A percentile compares a stretch with the other conserved stretches of the same genome.
phyloP scores from a whole-genome alignment of 2,888 invertebrate genomes.

The Luffia ferchaultella region DNA sequence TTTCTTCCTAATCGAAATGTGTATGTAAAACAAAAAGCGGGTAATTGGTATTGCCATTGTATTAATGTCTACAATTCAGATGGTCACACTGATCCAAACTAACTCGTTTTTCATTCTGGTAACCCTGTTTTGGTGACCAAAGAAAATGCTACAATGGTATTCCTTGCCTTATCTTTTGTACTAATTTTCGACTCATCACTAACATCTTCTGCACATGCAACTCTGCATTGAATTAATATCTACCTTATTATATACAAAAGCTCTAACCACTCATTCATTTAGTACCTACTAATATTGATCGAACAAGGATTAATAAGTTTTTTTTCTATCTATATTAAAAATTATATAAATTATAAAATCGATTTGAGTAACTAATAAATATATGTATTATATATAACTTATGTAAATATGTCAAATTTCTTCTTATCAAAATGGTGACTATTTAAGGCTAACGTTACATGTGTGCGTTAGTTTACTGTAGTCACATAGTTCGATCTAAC shows the following conservation, averaged over 20 bases:
- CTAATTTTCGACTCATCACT: conserved; percentile 65
- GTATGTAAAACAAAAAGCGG: conserved; percentile 10
- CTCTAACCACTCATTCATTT: conserved; percentile 16
- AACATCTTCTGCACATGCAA: conserved; percentile 40
- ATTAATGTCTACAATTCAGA: too few species aligned
- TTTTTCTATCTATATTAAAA: too few species aligned
- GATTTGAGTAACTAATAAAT: background rate
- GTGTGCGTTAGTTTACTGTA: background rate
- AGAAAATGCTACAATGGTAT: conserved; percentile 18
- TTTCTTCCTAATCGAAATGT: background rate
- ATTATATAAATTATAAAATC: background rate
- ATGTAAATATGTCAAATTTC: too few species aligned
- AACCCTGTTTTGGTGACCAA: conserved; percentile 26
- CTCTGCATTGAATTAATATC: background rate
- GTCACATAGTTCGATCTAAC: conserved; percentile 22
- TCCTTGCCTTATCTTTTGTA: conserved; percentile 14
- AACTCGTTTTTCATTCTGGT: conserved; percentile 30
- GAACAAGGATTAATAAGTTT: background rate
- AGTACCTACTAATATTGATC: background rate
- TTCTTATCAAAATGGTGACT: background rate
- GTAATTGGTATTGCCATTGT: conserved; percentile 19
- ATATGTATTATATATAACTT: too few species aligned
- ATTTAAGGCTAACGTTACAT: conserved; percentile 3
- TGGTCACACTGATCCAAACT: background rate
- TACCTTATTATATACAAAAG: conserved; percentile 39